Evolutionary conservation across 1,140 invertebrate species (phyloP), one percentile per base, ranked within the genome.

Genomic region (Campoletis sonorensis): DNA sequence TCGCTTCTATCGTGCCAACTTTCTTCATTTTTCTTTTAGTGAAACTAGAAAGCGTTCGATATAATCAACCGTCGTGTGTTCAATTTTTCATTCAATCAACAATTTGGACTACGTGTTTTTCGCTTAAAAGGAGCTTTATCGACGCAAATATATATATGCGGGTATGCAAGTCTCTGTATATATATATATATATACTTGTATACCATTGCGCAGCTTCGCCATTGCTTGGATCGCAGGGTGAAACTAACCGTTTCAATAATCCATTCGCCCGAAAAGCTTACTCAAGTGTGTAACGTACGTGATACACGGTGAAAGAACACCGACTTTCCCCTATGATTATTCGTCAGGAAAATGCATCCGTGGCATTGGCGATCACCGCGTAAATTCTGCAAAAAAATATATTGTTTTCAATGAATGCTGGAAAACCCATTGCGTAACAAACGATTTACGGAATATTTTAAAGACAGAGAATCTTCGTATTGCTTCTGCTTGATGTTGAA

Each of bases 241-340:
- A 70, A 70, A 70, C 67, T 70, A 70, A 70, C 67, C 67, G 67
- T 70, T 27, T 70, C 67, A 70, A 70, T 70, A 30, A 70, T 70
- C 67, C 30, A 70, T 70, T 70, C 67, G 67, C 67, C 67, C 67
- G 67, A 70, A 70, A 70, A 70, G 21, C 7, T 70, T 16, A 70
- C 8, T 70, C 67, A 70, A 70, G 30, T 21, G 67, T 70, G 27
- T 70, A 70, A 70, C 67, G 67, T 70, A 70, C 67, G 30, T 70
- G 67, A 21, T 33, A 64, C 27, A 30, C 13, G 27, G 7, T 33
- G 30, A 70, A 15, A 70, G 16, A 70, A 70, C 30, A 70, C n/a
- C 67, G 27, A 10, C 30, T 16, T 70, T n/a, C n/a, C 30, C 67
- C 27, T 70, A 70, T 70, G 67, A 70, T 70, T 70, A 70, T 70